Evolutionary conservation across 2,797 vertebrate species (phyloP), one percentile per base, ranked within the genome.

Genomic region (Argya squamiceps): DNA sequence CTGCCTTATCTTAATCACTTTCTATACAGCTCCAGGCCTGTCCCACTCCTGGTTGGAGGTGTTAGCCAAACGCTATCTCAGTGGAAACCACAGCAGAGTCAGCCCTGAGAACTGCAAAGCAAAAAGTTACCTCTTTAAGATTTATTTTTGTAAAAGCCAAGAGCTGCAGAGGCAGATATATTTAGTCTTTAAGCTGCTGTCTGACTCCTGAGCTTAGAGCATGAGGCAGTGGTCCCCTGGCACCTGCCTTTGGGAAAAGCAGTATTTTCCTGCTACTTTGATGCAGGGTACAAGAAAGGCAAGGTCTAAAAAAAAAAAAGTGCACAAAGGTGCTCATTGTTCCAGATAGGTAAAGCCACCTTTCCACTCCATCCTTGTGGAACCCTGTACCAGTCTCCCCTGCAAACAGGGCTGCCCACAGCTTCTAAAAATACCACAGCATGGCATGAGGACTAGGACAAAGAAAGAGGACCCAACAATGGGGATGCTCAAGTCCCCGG

Each of bases 1-100:
- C 84, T 95, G 73, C 82, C 92, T 96, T 97, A 96, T 97, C 96
- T 96, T 95, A 96, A 96, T 97, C 96, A 91, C 69, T 89, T 93
- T 89, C 96, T 83, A 20, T 85, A 91, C 93, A 93, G 95, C 92
- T 93, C 43, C 93, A 89, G 89, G 89, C 91, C 92, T 88, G 89
- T 93, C 94, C 80, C 85, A 77, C 62, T 92, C 76, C 64, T 82
- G 63, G 81, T 71, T 67, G 81, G 52, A 64, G 76, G 67, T 73
- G 52, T 91, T 92, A 96, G 78, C 84, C 92, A 89, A 96, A 94
- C 14, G 64, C 93, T 88, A 75, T 91, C 92, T 91, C 79, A 88
- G 32, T 80, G 64, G 78, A 92, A 96, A 88, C 71, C 84, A 75
- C 50, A 58, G 71, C 37, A 86, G 76, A 95, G 71, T 60, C 68